A percentile compares a stretch with the other conserved stretches of the same genome.
These are phyloP conservation scores for Aporophyla lueneburgensis DNA, from an alignment of 2,888 invertebrate genomes.

Conservation along the genomic window DNA sequence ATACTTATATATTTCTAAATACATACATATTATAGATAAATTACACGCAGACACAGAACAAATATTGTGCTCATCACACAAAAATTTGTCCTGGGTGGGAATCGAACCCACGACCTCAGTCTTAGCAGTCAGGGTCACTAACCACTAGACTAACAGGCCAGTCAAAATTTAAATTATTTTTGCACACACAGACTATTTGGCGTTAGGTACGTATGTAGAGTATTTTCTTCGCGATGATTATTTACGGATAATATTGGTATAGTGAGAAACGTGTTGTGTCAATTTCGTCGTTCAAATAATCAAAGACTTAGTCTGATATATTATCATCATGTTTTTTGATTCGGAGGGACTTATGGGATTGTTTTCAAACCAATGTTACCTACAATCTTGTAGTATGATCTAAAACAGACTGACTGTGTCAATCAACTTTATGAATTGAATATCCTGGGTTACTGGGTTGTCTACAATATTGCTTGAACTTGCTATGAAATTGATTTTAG, in stretches of 20 bases:
- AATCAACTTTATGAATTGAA: not conserved
- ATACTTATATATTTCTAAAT: no score
- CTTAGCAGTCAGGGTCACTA: no score
- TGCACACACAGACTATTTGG: not conserved
- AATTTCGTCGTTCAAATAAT: conserved; percentile 5
- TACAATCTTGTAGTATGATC: not conserved
- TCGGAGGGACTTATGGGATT: not conserved
- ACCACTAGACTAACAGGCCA: no score
- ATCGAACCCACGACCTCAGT: no score
- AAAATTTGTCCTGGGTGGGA: no score
- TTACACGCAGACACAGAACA: no score
- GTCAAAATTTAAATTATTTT: no score
- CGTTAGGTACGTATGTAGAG: not conserved
- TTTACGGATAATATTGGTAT: not conserved
- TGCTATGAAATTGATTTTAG: not conserved
- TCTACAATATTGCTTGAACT: not conserved
- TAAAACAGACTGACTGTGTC: not conserved
- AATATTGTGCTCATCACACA: no score
- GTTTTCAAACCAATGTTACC: not conserved
- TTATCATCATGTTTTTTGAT: not conserved
- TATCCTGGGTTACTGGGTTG: not conserved
- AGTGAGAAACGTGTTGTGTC: conserved; percentile 6
- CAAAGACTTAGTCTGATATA: not conserved
- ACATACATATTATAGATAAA: no score
- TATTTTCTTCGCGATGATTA: conserved; percentile 11